Conservation (phyloP, 2,797 vertebrate genomes). For the Psittacula derbiana region DNA sequence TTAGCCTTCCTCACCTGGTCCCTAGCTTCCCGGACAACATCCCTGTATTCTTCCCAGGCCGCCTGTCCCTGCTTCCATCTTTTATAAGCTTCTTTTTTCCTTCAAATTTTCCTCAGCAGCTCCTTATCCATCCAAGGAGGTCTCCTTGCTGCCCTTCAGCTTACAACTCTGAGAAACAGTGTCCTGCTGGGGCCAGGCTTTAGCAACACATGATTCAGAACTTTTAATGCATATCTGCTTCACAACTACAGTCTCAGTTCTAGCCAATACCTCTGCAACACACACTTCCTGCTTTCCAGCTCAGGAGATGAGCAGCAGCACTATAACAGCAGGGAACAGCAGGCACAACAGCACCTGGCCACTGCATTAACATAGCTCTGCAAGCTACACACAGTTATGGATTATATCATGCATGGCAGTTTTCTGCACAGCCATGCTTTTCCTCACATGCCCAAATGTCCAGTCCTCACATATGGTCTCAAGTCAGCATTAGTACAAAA, state of each 20-base stretch:
- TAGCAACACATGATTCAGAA: rapidly evolving
- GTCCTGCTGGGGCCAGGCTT: neutral
- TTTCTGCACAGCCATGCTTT: neutral
- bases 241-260: neutral
- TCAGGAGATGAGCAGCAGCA: rapidly evolving
- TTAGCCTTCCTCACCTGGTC: too few species aligned
- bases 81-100: too few species aligned
- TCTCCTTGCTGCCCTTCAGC: too few species aligned
- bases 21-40: too few species aligned
- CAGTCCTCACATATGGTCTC: neutral
- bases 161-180: rapidly evolving
- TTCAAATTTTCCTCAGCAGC: too few species aligned
- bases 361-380: rapidly evolving
- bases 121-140: too few species aligned
- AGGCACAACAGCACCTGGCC: neutral
- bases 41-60: too few species aligned
- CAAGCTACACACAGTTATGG: rapidly evolving
- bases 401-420: rapidly evolving
- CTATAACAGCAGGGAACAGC: neutral
- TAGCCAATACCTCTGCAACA: neutral
- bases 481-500: neutral
- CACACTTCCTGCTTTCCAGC: neutral
- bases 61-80: too few species aligned
- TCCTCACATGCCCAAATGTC: rapidly evolving
- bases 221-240: rapidly evolving